Evolutionary conservation across 2,888 invertebrate species (phyloP).

Genomic region (Drosophila anomalata): DNA sequence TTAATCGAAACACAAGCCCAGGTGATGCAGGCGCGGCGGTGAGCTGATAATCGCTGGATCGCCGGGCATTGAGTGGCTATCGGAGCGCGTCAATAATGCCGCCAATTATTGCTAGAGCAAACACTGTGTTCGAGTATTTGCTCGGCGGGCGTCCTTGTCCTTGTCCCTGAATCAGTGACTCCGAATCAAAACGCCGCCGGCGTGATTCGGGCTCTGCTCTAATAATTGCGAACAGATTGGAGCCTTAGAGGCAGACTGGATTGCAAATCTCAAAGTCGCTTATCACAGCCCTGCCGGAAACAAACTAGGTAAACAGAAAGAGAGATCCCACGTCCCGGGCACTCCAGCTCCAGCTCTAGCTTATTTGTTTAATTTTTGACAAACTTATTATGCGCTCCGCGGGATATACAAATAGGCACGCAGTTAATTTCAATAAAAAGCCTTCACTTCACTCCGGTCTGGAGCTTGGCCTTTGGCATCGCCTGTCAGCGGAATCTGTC

Average conservation of each 20-base stretch:
- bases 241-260: background rate
- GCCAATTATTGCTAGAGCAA: constrained; percentile 57
- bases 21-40: constrained; percentile 44
- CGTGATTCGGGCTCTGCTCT: constrained; percentile 6
- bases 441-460: constrained; percentile 38
- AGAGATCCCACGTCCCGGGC: background rate
- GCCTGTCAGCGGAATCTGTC: constrained; percentile 44
- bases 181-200: constrained; percentile 46
- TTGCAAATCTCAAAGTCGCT: background rate
- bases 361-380: constrained; percentile 39
- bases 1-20: constrained; percentile 56
- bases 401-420: constrained; percentile 42
- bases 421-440: constrained; percentile 74
- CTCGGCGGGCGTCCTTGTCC: constrained; percentile 76
- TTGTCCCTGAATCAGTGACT: constrained; percentile 66
- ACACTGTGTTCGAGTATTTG: constrained; percentile 64
- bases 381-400: constrained; percentile 47
- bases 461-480: constrained; percentile 67
- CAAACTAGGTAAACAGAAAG: background rate
- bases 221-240: background rate
- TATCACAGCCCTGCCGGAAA: background rate
- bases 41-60: constrained; percentile 64
- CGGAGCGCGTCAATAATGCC: constrained; percentile 69
- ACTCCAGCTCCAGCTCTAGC: background rate
- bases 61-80: constrained; percentile 66